Base-by-base conservation (phyloP, 2,888 invertebrate genomes). In the Boloria selene region DNA sequence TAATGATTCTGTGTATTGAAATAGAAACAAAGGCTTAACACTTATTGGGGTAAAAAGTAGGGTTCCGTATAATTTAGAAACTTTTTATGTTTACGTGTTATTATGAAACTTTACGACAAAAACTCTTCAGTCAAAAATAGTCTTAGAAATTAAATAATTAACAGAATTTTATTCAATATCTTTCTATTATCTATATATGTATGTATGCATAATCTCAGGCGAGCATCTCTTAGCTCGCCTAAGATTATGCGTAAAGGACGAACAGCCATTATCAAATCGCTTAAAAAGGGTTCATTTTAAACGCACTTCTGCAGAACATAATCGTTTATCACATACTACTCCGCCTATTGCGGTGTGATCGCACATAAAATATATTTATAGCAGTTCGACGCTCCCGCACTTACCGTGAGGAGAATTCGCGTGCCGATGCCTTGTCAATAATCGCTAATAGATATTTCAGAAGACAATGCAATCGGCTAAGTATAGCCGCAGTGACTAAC, bases 371-470 rank as follows among this genome's bases (percentile, higher is more conserved):
- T 88, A 90, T 91, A 90, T 90, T 90, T 83, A 90, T 92, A 92
- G 88, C 84, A 87, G 90, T 91, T 87, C 89, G 88, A 84, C 89
- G 91, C 90, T 90, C 89, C 88, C 90, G 91, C 90, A 90, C 88
- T 89, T 90, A 88, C 87, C 83, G 85, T 84, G 81, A 80, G 83
- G 81, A 86, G 87, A 85, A 90, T 86, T 89, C 83, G 90, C 91
- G 83, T 90, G 87, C 92, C 90, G 89, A 90, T 91, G 88, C 88
- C 90, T 88, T 90, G 92, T 92, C 91, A 92, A 92, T 91, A 92
- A 91, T 92, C 87, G 86, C 88, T 91, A 92, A 91, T 91, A 92
- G 92, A 91, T 88, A 90, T 91, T 90, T 90, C 87, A 91, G 91
- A 92, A 90, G 90, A 91, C 92, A 92, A 91, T 91, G 90, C 91